phyloP scores from a whole-genome alignment of 2,113 vertebrate species.

The Rhadina sibilatrix region DNA sequence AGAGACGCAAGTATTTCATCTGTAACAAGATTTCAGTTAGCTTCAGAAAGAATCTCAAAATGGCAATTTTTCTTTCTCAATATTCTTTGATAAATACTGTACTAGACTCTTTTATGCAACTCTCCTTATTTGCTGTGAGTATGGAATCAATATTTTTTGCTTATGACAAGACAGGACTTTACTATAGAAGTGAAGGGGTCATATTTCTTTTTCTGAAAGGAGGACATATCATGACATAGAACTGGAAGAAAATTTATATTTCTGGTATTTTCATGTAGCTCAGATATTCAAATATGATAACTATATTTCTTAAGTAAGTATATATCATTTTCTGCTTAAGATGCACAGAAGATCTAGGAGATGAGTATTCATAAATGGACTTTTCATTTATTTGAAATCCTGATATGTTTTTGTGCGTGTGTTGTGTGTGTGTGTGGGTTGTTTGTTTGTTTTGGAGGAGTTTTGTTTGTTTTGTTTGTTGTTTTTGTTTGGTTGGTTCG shows the following conservation, averaged over 20 bases:
- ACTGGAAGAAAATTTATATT: neutral
- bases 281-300: conserved; percentile 35
- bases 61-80: neutral
- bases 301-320: conserved; percentile 32
- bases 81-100: neutral
- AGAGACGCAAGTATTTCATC: neutral
- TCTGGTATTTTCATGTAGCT: conserved; percentile 5
- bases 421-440: neutral
- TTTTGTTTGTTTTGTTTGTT: neutral
- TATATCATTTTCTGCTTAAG: conserved; percentile 54
- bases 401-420: neutral
- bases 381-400: conserved; percentile 61
- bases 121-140: neutral
- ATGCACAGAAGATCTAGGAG: conserved; percentile 13
- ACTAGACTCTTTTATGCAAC: neutral
- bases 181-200: neutral
- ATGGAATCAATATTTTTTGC: neutral
- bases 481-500: too few relatives aligned
- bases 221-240: neutral
- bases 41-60: neutral
- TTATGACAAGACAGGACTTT: neutral
- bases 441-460: too few relatives aligned
- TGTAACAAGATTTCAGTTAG: neutral
- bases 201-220: neutral
- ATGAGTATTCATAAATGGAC: conserved; percentile 45